Conservation (phyloP, 2,797 vertebrate species). For the Schizopygopsis malacanthus region DNA sequence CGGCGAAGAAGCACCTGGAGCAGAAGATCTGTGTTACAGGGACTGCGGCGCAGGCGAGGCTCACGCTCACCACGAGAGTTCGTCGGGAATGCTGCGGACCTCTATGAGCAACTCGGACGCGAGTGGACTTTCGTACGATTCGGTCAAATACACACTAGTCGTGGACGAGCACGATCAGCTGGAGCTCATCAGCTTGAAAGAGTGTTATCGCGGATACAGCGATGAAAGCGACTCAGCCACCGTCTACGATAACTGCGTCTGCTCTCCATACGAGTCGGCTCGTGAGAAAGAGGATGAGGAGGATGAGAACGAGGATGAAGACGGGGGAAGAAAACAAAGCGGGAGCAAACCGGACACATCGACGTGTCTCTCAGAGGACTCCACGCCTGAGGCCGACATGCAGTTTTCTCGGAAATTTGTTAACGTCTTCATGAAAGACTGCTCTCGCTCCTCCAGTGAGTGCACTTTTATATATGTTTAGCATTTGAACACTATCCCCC, state of each 20-base stretch:
- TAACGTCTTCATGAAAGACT: slow-evolving; percentile 96
- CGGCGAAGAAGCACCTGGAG: slow-evolving; percentile 67
- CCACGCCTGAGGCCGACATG: slow-evolving; percentile 89
- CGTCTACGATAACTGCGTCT: slow-evolving; percentile 94
- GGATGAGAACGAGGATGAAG: slow-evolving; percentile 77
- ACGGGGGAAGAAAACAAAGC: slow-evolving; percentile 56
- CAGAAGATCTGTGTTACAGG: slow-evolving; percentile 72
- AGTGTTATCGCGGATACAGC: slow-evolving; percentile 94
- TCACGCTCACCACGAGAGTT: slow-evolving; percentile 44
- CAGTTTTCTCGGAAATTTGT: slow-evolving; percentile 98
- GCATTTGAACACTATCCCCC: not conserved
- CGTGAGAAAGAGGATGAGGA: slow-evolving; percentile 94
- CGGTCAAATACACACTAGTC: slow-evolving; percentile 96
- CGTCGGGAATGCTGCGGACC: slow-evolving; percentile 72
- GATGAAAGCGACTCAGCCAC: slow-evolving; percentile 96
- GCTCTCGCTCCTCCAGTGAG: slow-evolving; percentile 95
- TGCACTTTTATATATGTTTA: slow-evolving; percentile 50
- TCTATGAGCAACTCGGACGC: slow-evolving; percentile 90
- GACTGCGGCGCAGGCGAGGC: slow-evolving; percentile 59
- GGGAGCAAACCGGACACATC: slow-evolving; percentile 77
- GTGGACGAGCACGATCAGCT: slow-evolving; percentile 95
- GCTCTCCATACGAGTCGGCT: slow-evolving; percentile 93
- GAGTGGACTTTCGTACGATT: slow-evolving; percentile 95
- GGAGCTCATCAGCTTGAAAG: slow-evolving; percentile 92
- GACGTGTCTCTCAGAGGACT: slow-evolving; percentile 90